Base-by-base conservation (phyloP, 2,113 vertebrate genomes). In the Protobothrops mucrosquamatus region DNA sequence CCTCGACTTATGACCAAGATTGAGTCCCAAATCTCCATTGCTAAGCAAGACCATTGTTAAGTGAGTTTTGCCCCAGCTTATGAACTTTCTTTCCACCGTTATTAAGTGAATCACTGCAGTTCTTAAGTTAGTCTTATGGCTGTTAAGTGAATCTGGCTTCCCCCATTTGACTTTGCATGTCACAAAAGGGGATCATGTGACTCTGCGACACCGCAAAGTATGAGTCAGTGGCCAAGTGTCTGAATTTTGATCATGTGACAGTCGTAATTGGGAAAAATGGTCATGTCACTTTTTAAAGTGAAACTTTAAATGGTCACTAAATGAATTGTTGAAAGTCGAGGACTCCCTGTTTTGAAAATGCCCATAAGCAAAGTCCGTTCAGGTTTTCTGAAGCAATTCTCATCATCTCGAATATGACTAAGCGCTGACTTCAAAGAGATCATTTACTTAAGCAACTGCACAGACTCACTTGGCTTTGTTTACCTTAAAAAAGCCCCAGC, bases 51-150 rank as follows among this genome's bases (percentile, higher is more conserved):
- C 4, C n/a, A 69, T 69, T 69, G 61, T 69, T 69, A 12, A n/a
- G 29, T n/a, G 26, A 29, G 29, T n/a, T 26, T 91, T 94, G 59
- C 92, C 2, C 91, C 2, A 56, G 57, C 88, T 90, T 94, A 59
- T 15, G 93, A 57, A 85, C 54, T 95, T 92, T 93, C 95, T 69
- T 94, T 93, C 55, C 46, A 90, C 92, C 91, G 48, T 46, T 46
- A 46, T 69, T 48, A 51, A 9, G 10, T 85, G 26, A 64, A 64
- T 64, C 26, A 29, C 7, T 11, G 24, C 24, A 9, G 24, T 61
- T 39, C 7, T 59, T 61, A 61, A 61, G 8, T 26, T 43, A 43
- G 3, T 43, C 43, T 3, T 43, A 43, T 43, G 43, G 3, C 3
- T 43, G 43, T 43, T 43, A 43, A 43, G 43, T 43, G 43, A 43